phyloP scores from a whole-genome alignment of 2,113 vertebrate genomes.

The Cryptoleucopteryx plumbea region DNA sequence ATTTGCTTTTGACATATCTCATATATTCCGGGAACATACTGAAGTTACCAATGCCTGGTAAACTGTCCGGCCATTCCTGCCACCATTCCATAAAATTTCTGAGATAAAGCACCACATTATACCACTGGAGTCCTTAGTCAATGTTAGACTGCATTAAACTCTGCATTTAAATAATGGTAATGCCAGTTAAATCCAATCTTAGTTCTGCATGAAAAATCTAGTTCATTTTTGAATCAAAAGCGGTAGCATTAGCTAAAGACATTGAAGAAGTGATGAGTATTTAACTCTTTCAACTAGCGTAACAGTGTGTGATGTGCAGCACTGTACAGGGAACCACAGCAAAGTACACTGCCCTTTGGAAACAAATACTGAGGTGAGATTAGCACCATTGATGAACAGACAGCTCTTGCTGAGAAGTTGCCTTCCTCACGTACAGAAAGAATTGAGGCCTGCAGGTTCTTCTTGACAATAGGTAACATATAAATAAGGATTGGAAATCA shows the following conservation, averaged over 20 bases:
- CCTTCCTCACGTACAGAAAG: conserved; percentile 27
- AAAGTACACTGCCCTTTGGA: conserved; percentile 54
- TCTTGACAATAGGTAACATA: conserved; percentile 72
- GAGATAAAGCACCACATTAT: conserved; percentile 64
- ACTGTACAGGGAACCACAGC: conserved; percentile 57
- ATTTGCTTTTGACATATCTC: conserved; percentile 75
- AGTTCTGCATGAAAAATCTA: conserved; percentile 57
- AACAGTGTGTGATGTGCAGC: conserved; percentile 52
- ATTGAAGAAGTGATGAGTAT: conserved; percentile 11
- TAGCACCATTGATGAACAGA: conserved; percentile 78
- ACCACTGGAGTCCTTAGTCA: conserved; percentile 64
- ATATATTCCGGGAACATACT: conserved; percentile 66
- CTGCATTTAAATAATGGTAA: conserved; percentile 76
- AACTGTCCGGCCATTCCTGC: conserved; percentile 58
- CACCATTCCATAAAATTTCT: conserved; percentile 63
- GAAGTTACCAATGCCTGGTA: conserved; percentile 63
- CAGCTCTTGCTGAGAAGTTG: conserved; percentile 54
- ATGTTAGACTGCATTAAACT: conserved; percentile 71
- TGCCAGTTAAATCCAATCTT: conserved; percentile 71
- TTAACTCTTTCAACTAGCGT: conserved; percentile 34
- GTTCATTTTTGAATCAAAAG: conserved; percentile 70
- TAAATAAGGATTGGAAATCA: conserved; percentile 75
- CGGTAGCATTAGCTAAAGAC: conserved; percentile 47
- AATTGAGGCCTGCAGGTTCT: conserved; percentile 59
- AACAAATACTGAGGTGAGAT: conserved; percentile 70